Base-by-base conservation (phyloP, 2,888 invertebrate species). In the Myathropa florea region DNA sequence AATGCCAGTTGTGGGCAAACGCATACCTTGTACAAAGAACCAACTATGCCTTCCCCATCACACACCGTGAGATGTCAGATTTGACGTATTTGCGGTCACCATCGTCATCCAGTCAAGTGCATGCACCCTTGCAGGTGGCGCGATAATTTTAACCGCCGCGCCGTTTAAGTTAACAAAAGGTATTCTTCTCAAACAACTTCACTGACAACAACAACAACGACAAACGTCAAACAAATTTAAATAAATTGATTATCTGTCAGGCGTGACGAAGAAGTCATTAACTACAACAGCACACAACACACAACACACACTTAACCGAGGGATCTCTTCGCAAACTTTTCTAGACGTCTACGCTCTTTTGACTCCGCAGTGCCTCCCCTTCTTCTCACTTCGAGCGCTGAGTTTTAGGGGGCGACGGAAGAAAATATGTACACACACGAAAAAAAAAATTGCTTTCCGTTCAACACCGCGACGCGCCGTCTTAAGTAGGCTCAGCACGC, bases 201-300 rank as follows among this genome's bases (percentile, higher is more conserved):
- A 24, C 33, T 10, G 24, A 23, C 64, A 70, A 28, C 79, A 60
- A 23, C 75, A 75, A 80, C 71, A 76, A 76, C 30, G 65, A 60
- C 63, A 59, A 80, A 81, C 76, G 71, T 81, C 84, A 81, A 84
- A 76, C 55, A 85, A 64, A 83, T 86, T 86, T 86, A 83, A 86
- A 86, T 86, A 86, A 86, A 86, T 86, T 83, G 86, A 86, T 83
- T 83, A 86, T 86, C 73, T 83, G 83, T 86, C 86, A 75, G 75
- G 61, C 86, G 73, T 86, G 86, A 86, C 86, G 78, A 75, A 78
- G 73, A 70, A 86, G 64, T 65, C 85, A 86, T 83, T 83, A 86
- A 78, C 64, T 70, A n/a, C 77, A 68, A 26, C 68, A 63, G 24
- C 26, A 12, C n/a, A 24, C 4, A 24, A 33, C 28, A 61, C 21